Base-by-base conservation (phyloP, 2,113 vertebrate genomes). In the Forbesichthys papilliferus region DNA sequence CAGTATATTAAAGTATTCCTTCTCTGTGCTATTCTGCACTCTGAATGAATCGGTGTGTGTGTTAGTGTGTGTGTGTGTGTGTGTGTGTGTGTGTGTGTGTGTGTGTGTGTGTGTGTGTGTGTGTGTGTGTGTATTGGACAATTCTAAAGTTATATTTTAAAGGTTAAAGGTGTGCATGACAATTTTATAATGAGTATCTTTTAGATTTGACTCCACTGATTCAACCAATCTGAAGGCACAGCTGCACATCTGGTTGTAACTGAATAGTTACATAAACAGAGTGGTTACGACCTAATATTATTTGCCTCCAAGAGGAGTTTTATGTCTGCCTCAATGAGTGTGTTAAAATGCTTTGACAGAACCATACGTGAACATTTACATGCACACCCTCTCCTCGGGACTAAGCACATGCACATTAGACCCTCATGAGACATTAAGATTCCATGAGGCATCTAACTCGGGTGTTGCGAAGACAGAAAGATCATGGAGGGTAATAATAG, bases 401-500 rank as follows among this genome's bases (percentile, higher is more conserved):
- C 67, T 70, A 74, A 78, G 76, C 71, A 74, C 64, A 70, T 73
- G 69, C 76, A 77, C 73, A 78, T 84, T 72, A 84, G 63, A 74
- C 59, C 12, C 66, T 82, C 69, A n/a, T 88, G 78, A 83, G 68
- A 68, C 69, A 84, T 86, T 87, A 75, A 76, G 55, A 88, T 87
- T 86, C 83, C 70, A 84, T 11, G 75, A 81, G 77, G 72, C 85
- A 82, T 84, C 63, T 66, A 70, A 77, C 67, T 70, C 62, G 6
- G 12, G 68, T 80, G 84, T 80, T 87, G 77, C 64, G 73, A 79
- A 84, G 80, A 83, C 84, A 80, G 79, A 82, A 27, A 61, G 79
- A 86, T 87, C 89, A 86, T 64, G 73, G 86, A 84, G 84, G 77
- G 82, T 82, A 81, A 87, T 88, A 87, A 89, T 88, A 80, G 81